Evolutionary conservation across 2,888 invertebrate genomes (phyloP).

Genomic region (Dromius quadrimaculatus): DNA sequence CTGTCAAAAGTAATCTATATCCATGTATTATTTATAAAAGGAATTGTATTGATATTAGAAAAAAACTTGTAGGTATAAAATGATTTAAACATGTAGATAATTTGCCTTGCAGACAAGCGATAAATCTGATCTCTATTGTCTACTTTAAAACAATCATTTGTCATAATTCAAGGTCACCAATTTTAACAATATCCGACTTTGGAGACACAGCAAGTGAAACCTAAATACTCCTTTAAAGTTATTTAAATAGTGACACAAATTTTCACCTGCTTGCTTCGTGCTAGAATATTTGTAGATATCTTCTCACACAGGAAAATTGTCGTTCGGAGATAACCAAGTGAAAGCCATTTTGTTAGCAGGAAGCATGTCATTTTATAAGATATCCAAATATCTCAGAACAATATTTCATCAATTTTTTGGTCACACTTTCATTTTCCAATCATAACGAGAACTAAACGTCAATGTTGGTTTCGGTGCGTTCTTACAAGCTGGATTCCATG

Average conservation of each 20-base stretch:
- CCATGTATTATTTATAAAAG: constrained; percentile 4
- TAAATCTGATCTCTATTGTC: constrained; percentile 23
- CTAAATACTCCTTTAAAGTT: constrained; percentile 3
- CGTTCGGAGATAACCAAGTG: constrained; percentile 37
- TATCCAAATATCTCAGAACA: too few relatives aligned
- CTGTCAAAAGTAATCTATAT: constrained; percentile 1
- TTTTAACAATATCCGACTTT: constrained; percentile 5
- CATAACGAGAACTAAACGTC: too few relatives aligned
- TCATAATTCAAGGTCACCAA: constrained; percentile 5
- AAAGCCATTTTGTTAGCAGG: constrained; percentile 41
- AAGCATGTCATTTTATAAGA: constrained; percentile 13
- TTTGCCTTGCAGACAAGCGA: constrained; percentile 7
- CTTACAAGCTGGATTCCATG: too few relatives aligned
- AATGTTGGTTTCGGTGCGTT: too few relatives aligned
- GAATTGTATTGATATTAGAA: constrained; percentile 4
- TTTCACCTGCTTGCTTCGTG: neutral
- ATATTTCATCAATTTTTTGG: too few relatives aligned
- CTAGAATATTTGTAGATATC: constrained; percentile 12
- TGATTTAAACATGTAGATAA: neutral
- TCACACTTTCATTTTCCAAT: too few relatives aligned
- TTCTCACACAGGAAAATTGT: constrained; percentile 40
- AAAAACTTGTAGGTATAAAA: neutral
- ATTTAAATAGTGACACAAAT: neutral
- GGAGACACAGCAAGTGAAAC: neutral
- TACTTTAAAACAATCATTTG: constrained; percentile 4